A percentile compares a stretch with the other conserved stretches of the same genome.
Conservation (phyloP, 2,113 vertebrate genomes). For the Chlorocebus sabaeus region DNA sequence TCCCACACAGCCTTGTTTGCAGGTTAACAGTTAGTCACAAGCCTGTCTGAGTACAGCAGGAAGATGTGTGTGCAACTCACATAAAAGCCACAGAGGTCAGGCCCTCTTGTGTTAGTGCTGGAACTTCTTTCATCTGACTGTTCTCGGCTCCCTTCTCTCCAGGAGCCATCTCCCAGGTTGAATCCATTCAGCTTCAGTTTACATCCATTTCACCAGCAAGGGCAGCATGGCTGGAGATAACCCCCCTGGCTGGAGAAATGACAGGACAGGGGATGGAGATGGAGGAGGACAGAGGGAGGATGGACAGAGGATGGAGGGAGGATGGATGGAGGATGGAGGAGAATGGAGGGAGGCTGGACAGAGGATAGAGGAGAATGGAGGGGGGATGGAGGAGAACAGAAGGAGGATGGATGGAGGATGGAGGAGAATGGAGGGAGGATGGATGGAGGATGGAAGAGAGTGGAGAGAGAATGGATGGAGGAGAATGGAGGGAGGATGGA, state of each 20-base stretch:
- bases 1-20: accelerated
- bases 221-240: accelerated
- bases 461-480: not conserved
- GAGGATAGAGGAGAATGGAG: too few species aligned
- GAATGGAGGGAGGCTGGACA: too few species aligned
- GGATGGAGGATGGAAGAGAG: not conserved
- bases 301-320: too few species aligned
- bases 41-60: accelerated
- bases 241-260: not conserved
- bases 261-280: not conserved
- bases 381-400: too few species aligned
- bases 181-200: not conserved
- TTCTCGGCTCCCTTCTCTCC: accelerated
- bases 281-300: too few species aligned
- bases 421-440: too few species aligned
- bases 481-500: not conserved
- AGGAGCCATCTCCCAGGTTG: not conserved
- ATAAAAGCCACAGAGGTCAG: not conserved
- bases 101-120: not conserved
- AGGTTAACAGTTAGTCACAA: accelerated
- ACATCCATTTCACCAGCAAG: accelerated
- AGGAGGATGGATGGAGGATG: too few species aligned
- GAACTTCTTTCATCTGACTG: not conserved
- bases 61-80: not conserved
- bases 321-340: not conserved